A percentile compares a stretch with the other conserved stretches of the same genome.
These are phyloP conservation scores for Acheta domesticus DNA, from an alignment of 2,888 invertebrate species.

Conservation along the genomic window DNA sequence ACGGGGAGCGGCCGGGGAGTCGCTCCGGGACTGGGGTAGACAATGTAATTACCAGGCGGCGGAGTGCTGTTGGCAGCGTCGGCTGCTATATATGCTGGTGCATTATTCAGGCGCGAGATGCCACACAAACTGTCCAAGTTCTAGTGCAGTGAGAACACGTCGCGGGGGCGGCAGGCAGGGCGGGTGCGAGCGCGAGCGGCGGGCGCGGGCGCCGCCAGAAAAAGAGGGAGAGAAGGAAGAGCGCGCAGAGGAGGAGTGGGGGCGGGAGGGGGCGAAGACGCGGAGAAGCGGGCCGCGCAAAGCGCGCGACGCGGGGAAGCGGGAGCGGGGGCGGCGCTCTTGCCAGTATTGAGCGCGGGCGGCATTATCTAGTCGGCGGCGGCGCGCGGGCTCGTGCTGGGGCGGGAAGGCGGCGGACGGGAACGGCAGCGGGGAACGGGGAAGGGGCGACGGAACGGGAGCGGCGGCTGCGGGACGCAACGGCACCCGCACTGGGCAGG, in stretches of 20 bases:
- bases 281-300: neutral
- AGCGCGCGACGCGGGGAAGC: neutral
- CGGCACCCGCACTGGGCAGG: too few relatives aligned
- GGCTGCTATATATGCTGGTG: slow-evolving; percentile 18
- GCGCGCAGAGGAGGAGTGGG: neutral
- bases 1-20: neutral
- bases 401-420: too few relatives aligned
- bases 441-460: too few relatives aligned
- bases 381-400: too few relatives aligned
- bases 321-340: neutral
- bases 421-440: too few relatives aligned
- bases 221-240: slow-evolving; percentile 4
- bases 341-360: slow-evolving; percentile 4
- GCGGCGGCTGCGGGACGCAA: too few relatives aligned
- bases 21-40: neutral
- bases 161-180: neutral
- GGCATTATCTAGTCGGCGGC: neutral
- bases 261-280: neutral
- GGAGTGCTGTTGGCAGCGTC: slow-evolving; percentile 3
- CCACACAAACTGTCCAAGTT: neutral
- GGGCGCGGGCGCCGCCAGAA: neutral
- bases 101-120: slow-evolving; percentile 18
- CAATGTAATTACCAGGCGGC: slow-evolving; percentile 5
- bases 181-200: neutral
- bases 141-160: slow-evolving; percentile 10